Percentiles rank a stretch among this genome's conserved stretches.
phyloP scores from a whole-genome alignment of 2,797 vertebrate genomes.

The Acrocephalus scirpaceus region DNA sequence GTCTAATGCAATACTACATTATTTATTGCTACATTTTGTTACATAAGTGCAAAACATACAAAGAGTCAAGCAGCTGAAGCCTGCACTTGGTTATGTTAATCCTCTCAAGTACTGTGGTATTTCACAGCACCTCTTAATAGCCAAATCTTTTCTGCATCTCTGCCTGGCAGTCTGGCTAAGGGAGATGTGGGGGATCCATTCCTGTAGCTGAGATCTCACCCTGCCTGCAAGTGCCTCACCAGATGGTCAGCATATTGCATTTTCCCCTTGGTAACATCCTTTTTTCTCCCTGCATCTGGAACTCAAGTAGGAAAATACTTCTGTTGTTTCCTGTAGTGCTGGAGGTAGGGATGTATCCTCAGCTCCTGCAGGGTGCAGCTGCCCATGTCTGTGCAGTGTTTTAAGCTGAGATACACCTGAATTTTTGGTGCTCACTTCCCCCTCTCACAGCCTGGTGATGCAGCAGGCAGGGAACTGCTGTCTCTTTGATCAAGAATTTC shows the following conservation, averaged over 20 bases:
- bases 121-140: conserved; percentile 44
- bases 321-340: conserved; percentile 50
- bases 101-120: conserved; percentile 9
- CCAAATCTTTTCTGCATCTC: conserved; percentile 18
- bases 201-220: conserved; percentile 68
- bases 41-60: background rate
- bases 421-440: background rate
- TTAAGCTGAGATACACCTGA: background rate
- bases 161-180: conserved; percentile 37
- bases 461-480: background rate
- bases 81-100: conserved; percentile 15
- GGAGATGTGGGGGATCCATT: conserved; percentile 60
- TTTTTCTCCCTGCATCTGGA: conserved; percentile 59
- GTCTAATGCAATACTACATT: background rate
- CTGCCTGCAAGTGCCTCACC: conserved; percentile 61
- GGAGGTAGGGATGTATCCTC: background rate
- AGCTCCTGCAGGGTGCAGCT: background rate
- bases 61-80: conserved; percentile 8
- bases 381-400: background rate
- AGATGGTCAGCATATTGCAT: conserved; percentile 70
- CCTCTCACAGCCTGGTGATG: background rate
- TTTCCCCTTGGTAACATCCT: conserved; percentile 61
- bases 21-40: background rate
- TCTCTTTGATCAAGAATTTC: background rate
- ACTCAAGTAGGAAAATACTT: conserved; percentile 64